Evolutionary conservation across 2,113 vertebrate genomes (phyloP), one percentile per base, ranked within the genome.

Genomic region (Zapus hudsonius): DNA sequence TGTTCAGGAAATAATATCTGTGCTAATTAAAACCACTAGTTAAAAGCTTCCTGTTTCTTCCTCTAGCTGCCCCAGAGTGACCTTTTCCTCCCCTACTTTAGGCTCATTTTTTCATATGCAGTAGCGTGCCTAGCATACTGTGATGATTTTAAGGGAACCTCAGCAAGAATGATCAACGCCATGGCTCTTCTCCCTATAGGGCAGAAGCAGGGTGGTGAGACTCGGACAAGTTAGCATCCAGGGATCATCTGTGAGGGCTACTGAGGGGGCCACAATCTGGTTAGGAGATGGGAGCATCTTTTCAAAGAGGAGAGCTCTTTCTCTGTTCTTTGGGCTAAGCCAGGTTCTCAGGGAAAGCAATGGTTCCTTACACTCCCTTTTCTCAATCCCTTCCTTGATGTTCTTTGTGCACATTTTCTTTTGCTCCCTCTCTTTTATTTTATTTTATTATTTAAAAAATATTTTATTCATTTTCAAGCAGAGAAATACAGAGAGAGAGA

Each of bases 21-120:
- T 98, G 98, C 98, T 99, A 99, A 99, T 99, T 99, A 99, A 99
- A 99, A 99, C 97, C 98, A 99, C 98, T 98, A 99, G 98, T 99
- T 99, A 99, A 99, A 99, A 99, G 99, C 99, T 99, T 99, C 99
- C 99, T 99, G 99, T 98, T 98, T 98, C 97, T 98, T 98, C 97
- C 98, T 97, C 95, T 94, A 98, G 98, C 98, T 98, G 98, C 98
- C 98, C 98, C 97, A 97, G 98, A 98, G 81, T 98, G 98, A 98
- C 98, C 98, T 98, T 98, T 97, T 82, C 85, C 57, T 96, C 93
- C 94, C 95, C 74, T 91, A 89, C 90, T 95, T 95, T 78, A 96
- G 94, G 88, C 86, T 70, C 95, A 97, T 94, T 97, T 97, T 97
- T 98, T 98, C 97, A 90, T 96, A 96, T 94, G 95, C 89, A 2